Percentiles rank a stretch among this genome's conserved stretches.
phyloP scores from a whole-genome alignment of 2,888 invertebrate species.

The Encarsia formosa region DNA sequence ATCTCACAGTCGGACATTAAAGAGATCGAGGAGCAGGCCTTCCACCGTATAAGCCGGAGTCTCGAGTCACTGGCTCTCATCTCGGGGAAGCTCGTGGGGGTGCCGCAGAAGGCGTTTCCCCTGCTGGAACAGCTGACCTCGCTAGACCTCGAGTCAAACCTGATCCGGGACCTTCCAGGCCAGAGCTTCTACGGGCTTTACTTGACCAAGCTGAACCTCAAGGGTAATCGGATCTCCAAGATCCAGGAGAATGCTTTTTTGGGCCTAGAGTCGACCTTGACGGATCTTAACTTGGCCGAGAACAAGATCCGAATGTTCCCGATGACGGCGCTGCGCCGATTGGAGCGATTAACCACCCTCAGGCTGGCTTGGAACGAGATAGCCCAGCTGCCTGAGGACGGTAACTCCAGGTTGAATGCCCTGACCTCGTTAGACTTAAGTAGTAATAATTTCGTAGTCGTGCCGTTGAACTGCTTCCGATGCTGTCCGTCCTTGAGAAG shows the following conservation, averaged over 20 bases:
- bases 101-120: conserved; percentile 75
- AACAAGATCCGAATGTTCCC: conserved; percentile 81
- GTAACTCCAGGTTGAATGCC: conserved; percentile 67
- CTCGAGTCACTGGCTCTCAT: conserved; percentile 75
- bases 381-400: conserved; percentile 64
- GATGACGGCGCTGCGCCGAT: conserved; percentile 71
- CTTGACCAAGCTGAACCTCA: conserved; percentile 75
- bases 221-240: conserved; percentile 74
- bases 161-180: conserved; percentile 76
- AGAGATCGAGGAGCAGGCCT: conserved; percentile 48
- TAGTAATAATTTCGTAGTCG: conserved; percentile 75
- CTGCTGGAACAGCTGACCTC: conserved; percentile 68
- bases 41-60: conserved; percentile 41
- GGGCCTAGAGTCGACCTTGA: conserved; percentile 71
- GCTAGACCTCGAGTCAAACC: conserved; percentile 79
- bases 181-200: conserved; percentile 86
- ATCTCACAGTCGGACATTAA: conserved; percentile 66
- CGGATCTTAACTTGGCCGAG: conserved; percentile 82
- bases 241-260: conserved; percentile 82
- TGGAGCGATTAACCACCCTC: conserved; percentile 68
- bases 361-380: conserved; percentile 61
- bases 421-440: conserved; percentile 78
- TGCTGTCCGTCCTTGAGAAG: conserved; percentile 76
- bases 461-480: conserved; percentile 74
- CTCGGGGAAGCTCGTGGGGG: conserved; percentile 68